Evolutionary conservation across 2,797 vertebrate species (phyloP).

Genomic region (Oophaga sylvatica): DNA sequence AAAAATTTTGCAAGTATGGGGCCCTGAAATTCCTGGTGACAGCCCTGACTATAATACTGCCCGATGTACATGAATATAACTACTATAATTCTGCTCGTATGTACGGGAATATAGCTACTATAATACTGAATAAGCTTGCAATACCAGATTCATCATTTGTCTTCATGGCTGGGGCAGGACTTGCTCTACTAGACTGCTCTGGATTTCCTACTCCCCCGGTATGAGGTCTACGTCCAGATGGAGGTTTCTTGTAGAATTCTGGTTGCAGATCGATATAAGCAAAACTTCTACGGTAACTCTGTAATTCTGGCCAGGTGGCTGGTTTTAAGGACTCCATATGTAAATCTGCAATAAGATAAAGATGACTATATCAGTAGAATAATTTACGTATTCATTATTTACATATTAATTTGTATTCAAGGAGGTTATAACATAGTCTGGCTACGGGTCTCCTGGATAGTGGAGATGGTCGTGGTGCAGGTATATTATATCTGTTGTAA

Average conservation of each 20-base stretch:
- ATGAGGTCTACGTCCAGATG: constrained; percentile 23
- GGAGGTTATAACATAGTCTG: too few species aligned
- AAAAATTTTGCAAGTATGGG: too few species aligned
- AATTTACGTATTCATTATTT: background rate
- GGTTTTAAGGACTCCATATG: constrained; percentile 57
- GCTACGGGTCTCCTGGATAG: background rate
- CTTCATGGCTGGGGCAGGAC: background rate
- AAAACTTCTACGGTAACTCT: constrained; percentile 14
- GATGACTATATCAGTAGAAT: background rate
- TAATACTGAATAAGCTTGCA: background rate
- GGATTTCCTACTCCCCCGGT: constrained; percentile 28
- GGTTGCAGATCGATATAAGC: constrained; percentile 36
- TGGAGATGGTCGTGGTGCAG: background rate
- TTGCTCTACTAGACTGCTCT: constrained; percentile 5
- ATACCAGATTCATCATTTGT: constrained; percentile 36
- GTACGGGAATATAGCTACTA: background rate
- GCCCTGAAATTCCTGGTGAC: too few species aligned
- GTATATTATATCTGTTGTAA: background rate
- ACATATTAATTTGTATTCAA: background rate
- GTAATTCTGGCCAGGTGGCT: constrained; percentile 43
- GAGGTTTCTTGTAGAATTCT: constrained; percentile 56
- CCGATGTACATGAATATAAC: background rate
- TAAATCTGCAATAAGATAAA: constrained; percentile 55
- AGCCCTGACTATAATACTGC: background rate
- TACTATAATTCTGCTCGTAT: background rate